Percentiles rank a stretch among this genome's conserved stretches.
Evolutionary conservation across 2,113 vertebrate species (phyloP).

Genomic region (Grus americana): DNA sequence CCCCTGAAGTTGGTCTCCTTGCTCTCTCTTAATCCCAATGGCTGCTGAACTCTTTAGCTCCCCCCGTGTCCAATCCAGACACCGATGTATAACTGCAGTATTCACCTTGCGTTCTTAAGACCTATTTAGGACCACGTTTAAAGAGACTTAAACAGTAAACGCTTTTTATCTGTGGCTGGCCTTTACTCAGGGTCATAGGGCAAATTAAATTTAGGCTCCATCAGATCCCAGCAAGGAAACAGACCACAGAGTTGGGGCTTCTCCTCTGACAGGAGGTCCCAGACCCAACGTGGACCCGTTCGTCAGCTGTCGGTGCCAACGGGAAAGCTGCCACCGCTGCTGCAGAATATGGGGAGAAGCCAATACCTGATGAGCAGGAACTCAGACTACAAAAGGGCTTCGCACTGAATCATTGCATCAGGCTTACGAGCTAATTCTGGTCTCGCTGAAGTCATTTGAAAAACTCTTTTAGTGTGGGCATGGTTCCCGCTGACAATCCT

Average conservation of each 20-base stretch:
- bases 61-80: neutral
- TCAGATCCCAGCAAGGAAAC: neutral
- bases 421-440: neutral
- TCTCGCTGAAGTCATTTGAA: neutral
- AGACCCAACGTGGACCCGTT: neutral
- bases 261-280: neutral
- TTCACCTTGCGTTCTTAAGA: neutral
- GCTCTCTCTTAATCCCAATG: neutral
- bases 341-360: neutral
- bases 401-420: neutral
- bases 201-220: neutral
- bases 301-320: rapidly evolving
- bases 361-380: neutral
- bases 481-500: neutral
- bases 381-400: neutral
- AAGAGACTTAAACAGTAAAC: neutral
- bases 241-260: neutral
- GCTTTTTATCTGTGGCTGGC: neutral
- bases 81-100: neutral
- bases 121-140: neutral
- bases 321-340: neutral
- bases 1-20: neutral
- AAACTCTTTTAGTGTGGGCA: neutral
- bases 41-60: neutral
- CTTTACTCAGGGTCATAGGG: neutral